phyloP scores from a whole-genome alignment of 1,140 invertebrate genomes.

The Polypedilum vanderplanki region DNA sequence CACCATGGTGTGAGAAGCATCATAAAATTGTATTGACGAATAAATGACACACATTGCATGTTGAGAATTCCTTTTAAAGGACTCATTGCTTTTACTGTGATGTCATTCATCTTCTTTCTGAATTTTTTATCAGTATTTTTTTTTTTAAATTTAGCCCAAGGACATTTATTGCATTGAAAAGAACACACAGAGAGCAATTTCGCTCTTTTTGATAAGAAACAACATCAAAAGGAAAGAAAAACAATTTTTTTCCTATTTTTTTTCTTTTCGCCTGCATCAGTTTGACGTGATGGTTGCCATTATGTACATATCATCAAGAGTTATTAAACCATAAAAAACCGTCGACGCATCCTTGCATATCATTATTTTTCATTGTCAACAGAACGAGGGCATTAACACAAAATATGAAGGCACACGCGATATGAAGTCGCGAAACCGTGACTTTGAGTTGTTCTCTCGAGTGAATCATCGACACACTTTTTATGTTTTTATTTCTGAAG shows the following conservation, averaged over 20 bases:
- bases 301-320: conserved; percentile 4
- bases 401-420: background rate
- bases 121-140: conserved; percentile 9
- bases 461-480: conserved; percentile 11
- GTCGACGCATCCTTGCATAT: conserved; percentile 4
- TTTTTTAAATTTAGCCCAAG: conserved; percentile 24
- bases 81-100: background rate
- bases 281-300: background rate
- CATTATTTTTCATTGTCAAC: conserved; percentile 11
- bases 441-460: background rate
- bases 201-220: background rate
- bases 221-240: background rate
- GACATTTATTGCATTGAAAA: background rate
- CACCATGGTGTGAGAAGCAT: background rate
- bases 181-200: background rate
- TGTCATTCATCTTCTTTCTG: conserved; percentile 5
- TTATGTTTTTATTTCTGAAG: background rate
- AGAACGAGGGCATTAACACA: background rate
- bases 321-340: conserved; percentile 8
- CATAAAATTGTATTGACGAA: conserved; percentile 26
- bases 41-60: conserved; percentile 12
- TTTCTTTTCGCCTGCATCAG: background rate
- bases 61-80: background rate
- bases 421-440: background rate
- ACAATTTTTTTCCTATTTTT: background rate